Evolutionary conservation across 53 echinoderm and acorn worm species (phyloP).

Genomic region (Antedon mediterranea): DNA sequence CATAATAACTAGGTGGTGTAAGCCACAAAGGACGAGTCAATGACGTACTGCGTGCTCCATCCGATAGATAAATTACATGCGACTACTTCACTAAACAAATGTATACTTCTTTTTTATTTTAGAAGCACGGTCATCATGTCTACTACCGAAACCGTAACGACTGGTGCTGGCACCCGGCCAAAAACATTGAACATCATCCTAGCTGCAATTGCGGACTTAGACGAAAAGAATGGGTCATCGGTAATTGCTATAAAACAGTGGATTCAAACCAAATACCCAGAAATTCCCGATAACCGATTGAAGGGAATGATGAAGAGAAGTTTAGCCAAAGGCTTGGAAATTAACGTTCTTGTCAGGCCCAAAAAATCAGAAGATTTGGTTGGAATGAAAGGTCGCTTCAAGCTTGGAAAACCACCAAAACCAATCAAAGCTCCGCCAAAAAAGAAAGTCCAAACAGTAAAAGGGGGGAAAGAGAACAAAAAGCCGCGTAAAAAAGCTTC

Average conservation of each 20-base stretch:
- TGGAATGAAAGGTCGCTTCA: slow-evolving; percentile 26
- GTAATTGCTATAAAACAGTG: slow-evolving; percentile 41
- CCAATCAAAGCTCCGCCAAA: slow-evolving; percentile 7
- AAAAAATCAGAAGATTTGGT: slow-evolving; percentile 7
- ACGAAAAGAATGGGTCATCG: slow-evolving; percentile 43
- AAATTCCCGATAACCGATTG: slow-evolving; percentile 11
- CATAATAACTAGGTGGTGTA: no score
- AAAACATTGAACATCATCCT: slow-evolving; percentile 39
- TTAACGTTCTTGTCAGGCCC: slow-evolving; percentile 26
- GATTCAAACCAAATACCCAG: slow-evolving; percentile 30
- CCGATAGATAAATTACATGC: no score
- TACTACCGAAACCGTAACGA: background rate
- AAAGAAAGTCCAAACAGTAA: slow-evolving; percentile 2
- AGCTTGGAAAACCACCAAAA: slow-evolving; percentile 40
- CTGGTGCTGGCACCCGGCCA: slow-evolving; percentile 8
- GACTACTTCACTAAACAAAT: no score
- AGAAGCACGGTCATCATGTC: background rate
- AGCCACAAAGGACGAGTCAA: no score
- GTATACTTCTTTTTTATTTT: background rate
- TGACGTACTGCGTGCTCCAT: no score
- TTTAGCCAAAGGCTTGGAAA: slow-evolving; percentile 18
- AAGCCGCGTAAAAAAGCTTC: background rate
- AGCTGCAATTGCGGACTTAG: slow-evolving; percentile 16
- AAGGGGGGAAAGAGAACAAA: background rate
- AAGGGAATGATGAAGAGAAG: slow-evolving; percentile 25